A percentile compares a stretch with the other conserved stretches of the same genome.
These are phyloP conservation scores for Toxotes jaculatrix DNA, from an alignment of 2,113 vertebrate genomes.

Conservation along the genomic window DNA sequence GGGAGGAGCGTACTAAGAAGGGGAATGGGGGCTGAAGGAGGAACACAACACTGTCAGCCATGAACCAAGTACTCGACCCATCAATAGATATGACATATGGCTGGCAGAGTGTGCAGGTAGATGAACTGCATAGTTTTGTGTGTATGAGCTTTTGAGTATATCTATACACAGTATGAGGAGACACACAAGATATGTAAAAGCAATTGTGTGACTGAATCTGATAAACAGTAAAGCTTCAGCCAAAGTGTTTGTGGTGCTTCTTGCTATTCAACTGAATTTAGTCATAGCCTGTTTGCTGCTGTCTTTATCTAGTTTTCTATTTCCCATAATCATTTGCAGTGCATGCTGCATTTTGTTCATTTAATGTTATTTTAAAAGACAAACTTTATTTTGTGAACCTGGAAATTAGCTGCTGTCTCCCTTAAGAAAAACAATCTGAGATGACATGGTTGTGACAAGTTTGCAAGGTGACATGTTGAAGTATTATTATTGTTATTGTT, in stretches of 20 bases:
- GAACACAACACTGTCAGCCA: neutral
- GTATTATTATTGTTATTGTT: conserved; percentile 71
- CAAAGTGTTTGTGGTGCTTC: conserved; percentile 5
- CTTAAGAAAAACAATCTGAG: conserved; percentile 40
- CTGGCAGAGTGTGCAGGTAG: conserved; percentile 26
- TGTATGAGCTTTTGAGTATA: conserved; percentile 3
- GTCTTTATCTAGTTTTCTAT: conserved; percentile 30
- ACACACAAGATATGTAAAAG: conserved; percentile 6
- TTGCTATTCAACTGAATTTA: neutral
- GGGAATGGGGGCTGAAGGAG: conserved; percentile 1
- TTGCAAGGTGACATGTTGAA: conserved; percentile 61
- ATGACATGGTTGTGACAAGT: conserved; percentile 66
- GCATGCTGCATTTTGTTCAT: conserved; percentile 27
- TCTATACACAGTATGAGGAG: conserved; percentile 1
- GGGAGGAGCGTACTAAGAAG: conserved; percentile 8
- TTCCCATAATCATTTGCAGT: conserved; percentile 23
- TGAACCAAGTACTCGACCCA: neutral
- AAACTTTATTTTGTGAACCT: conserved; percentile 41
- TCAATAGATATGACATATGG: conserved; percentile 25
- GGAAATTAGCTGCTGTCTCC: conserved; percentile 52
- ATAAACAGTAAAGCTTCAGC: neutral
- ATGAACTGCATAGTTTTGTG: conserved; percentile 23
- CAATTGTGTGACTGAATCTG: conserved; percentile 28
- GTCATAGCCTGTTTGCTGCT: neutral
- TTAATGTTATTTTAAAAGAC: conserved; percentile 39